Evolutionary conservation across 2,113 vertebrate genomes (phyloP).

Genomic region (Salvelinus sp.): DNA sequence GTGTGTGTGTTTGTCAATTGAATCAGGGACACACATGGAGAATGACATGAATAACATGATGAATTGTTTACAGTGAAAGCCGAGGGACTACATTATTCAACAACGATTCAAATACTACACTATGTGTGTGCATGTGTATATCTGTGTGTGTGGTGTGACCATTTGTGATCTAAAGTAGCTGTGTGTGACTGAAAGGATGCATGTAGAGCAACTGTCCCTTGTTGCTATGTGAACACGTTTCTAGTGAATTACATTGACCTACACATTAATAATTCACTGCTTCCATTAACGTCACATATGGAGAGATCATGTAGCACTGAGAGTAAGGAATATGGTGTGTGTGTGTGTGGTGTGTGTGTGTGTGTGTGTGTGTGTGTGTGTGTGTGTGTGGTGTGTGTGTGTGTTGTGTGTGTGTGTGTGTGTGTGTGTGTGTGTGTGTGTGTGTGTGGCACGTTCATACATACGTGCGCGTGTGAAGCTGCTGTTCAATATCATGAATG

Average conservation of each 20-base stretch:
- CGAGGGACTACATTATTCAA: too few species aligned
- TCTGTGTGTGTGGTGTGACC: neutral
- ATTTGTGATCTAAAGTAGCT: neutral
- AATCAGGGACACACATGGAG: too few species aligned
- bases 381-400: neutral
- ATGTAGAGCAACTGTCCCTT: neutral
- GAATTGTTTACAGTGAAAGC: too few species aligned
- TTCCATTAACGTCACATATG: too few species aligned
- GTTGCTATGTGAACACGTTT: neutral
- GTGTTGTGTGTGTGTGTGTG: neutral
- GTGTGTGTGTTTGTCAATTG: too few species aligned
- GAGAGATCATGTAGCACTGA: too few species aligned
- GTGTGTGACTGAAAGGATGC: neutral
- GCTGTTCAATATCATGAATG: neutral
- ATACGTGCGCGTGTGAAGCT: neutral
- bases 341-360: neutral
- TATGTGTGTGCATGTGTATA: neutral
- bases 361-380: too few species aligned
- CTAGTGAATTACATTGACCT: neutral
- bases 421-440: neutral
- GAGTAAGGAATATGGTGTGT: neutral
- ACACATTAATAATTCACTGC: slow-evolving; percentile 5
- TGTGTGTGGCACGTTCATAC: neutral
- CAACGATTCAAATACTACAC: too few species aligned
- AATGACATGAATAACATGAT: too few species aligned